Evolutionary conservation across 2,113 vertebrate genomes (phyloP).

Genomic region (Dendropsophus ebraccatus): DNA sequence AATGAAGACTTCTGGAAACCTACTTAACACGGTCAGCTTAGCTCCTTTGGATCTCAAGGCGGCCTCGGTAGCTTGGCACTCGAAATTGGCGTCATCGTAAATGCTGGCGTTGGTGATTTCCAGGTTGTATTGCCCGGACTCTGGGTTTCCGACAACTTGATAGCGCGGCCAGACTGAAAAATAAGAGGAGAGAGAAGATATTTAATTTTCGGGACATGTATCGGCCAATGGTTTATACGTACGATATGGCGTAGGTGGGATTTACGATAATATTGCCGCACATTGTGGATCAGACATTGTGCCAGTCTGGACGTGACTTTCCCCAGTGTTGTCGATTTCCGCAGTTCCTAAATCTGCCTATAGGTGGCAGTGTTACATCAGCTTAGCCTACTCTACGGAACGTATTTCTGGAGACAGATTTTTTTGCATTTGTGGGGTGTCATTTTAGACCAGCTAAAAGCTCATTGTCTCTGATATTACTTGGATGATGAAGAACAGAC

Average conservation of each 20-base stretch:
- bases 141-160: conserved; percentile 81
- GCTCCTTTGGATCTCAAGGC: conserved; percentile 90
- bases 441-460: background rate
- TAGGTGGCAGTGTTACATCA: conserved; percentile 34
- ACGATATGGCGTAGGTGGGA: background rate
- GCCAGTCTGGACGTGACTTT: background rate
- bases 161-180: conserved; percentile 90
- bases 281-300: background rate
- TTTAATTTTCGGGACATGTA: background rate
- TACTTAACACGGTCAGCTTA: conserved; percentile 92
- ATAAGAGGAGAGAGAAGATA: background rate
- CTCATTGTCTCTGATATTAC: background rate
- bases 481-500: background rate
- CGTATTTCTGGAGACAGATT: background rate
- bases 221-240: background rate
- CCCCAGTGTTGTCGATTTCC: background rate
- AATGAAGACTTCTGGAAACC: conserved; percentile 61
- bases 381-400: too few species aligned
- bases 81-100: conserved; percentile 90
- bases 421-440: background rate
- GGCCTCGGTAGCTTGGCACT: conserved; percentile 95
- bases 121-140: conserved; percentile 91
- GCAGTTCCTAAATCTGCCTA: background rate
- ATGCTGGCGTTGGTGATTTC: conserved; percentile 87
- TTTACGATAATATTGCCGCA: background rate